Conservation (phyloP, 2,888 invertebrate species). For the Heteromurus nitidus region DNA sequence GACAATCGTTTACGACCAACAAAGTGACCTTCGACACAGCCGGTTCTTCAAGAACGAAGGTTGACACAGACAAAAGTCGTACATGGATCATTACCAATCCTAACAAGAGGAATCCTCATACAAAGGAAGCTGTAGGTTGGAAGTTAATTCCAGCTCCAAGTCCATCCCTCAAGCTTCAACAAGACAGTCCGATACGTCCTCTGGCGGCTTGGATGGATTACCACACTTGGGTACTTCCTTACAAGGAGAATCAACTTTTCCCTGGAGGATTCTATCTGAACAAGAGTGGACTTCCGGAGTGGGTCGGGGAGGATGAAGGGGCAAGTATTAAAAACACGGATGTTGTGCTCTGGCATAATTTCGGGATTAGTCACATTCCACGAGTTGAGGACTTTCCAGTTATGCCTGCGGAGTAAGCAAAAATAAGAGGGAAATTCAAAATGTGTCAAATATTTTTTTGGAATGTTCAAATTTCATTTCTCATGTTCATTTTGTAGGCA, state of each 20-base stretch:
- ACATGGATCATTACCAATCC: constrained; percentile 53
- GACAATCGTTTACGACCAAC: no score
- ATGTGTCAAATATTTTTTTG: no score
- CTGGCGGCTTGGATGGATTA: constrained; percentile 53
- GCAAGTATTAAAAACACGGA: constrained; percentile 53
- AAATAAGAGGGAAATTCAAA: background rate
- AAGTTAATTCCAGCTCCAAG: constrained; percentile 43
- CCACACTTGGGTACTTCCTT: constrained; percentile 63
- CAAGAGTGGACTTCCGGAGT: constrained; percentile 56
- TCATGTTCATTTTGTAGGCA: no score
- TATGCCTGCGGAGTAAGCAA: constrained; percentile 67
- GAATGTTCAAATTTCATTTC: no score
- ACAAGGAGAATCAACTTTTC: constrained; percentile 59
- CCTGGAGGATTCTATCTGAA: constrained; percentile 64
- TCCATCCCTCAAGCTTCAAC: constrained; percentile 36
- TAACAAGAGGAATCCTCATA: constrained; percentile 10
- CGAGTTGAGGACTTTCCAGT: constrained; percentile 62
- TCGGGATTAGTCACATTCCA: constrained; percentile 55
- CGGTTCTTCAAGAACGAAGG: constrained; percentile 24
- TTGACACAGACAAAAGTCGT: constrained; percentile 30
- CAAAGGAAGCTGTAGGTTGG: constrained; percentile 41
- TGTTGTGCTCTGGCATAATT: constrained; percentile 65
- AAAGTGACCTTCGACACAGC: no score
- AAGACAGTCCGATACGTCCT: constrained; percentile 44
- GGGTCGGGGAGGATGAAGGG: constrained; percentile 38